phyloP scores from a whole-genome alignment of 2,797 vertebrate genomes.

The Peromyscus eremicus region DNA sequence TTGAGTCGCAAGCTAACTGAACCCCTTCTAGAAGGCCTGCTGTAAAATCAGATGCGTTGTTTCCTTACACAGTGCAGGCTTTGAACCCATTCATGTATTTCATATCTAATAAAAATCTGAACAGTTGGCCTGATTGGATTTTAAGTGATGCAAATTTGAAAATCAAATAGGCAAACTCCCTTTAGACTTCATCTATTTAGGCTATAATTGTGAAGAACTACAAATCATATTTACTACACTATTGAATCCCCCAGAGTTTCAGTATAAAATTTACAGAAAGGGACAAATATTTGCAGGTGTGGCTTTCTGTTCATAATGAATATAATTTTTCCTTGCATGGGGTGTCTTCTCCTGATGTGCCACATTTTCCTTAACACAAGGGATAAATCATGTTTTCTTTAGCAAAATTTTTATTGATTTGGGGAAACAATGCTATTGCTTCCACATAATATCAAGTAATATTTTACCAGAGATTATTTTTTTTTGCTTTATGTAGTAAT shows the following conservation, averaged over 20 bases:
- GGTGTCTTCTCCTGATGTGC: background rate
- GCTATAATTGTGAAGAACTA: constrained; percentile 86
- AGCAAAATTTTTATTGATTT: constrained; percentile 65
- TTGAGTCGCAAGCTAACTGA: constrained; percentile 75
- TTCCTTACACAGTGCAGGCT: constrained; percentile 71
- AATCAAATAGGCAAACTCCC: constrained; percentile 90
- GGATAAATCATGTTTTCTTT: constrained; percentile 66
- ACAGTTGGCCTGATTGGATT: constrained; percentile 91
- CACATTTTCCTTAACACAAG: constrained; percentile 52
- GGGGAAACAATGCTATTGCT: constrained; percentile 54
- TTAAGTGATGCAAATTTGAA: constrained; percentile 91
- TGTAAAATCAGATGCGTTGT: constrained; percentile 78
- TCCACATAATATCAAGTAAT: background rate
- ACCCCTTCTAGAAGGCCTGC: constrained; percentile 60
- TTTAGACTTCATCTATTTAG: constrained; percentile 88
- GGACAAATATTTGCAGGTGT: constrained; percentile 82
- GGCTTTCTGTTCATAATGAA: constrained; percentile 80
- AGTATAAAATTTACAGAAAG: constrained; percentile 77
- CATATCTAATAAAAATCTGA: constrained; percentile 88
- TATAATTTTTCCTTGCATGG: constrained; percentile 40
- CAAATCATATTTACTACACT: constrained; percentile 85
- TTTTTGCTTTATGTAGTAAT: constrained; percentile 55
- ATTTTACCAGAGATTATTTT: constrained; percentile 59
- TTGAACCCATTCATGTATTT: constrained; percentile 84
- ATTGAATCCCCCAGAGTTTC: constrained; percentile 78